Percentiles rank a stretch among this genome's conserved stretches.
These are phyloP conservation scores for cat (Felis catus) DNA, from an alignment of 2,113 vertebrate species.

Conservation along the genomic window F.catus_Fca126_mat1.0 CM031414.1:78618001-78618500, in stretches of 20 bases:
- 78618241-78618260: conserved; percentile 49
- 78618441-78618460: background rate
- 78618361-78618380: background rate
- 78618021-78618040: conserved; percentile 78
- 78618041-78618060: conserved; percentile 71
- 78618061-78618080: conserved; percentile 70
- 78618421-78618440: background rate
- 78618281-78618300: background rate
- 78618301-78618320: conserved; percentile 8
- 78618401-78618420: background rate
- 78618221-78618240: conserved; percentile 44
- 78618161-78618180: conserved; percentile 59
- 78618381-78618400: conserved; percentile 16
- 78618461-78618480: conserved; percentile 37
- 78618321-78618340: conserved; percentile 75
- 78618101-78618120: conserved; percentile 74
- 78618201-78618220: conserved; percentile 33
- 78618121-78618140: conserved; percentile 64
- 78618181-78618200: background rate
- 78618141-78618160: conserved; percentile 77
- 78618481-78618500: conserved; percentile 34
- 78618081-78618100: conserved; percentile 77
- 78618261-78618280: background rate
- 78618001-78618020: conserved; percentile 74
- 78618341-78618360: background rate